A percentile compares a stretch with the other conserved stretches of the same genome.
phyloP scores from a whole-genome alignment of 2,888 invertebrate species.

The Trachelus iudaicus region DNA sequence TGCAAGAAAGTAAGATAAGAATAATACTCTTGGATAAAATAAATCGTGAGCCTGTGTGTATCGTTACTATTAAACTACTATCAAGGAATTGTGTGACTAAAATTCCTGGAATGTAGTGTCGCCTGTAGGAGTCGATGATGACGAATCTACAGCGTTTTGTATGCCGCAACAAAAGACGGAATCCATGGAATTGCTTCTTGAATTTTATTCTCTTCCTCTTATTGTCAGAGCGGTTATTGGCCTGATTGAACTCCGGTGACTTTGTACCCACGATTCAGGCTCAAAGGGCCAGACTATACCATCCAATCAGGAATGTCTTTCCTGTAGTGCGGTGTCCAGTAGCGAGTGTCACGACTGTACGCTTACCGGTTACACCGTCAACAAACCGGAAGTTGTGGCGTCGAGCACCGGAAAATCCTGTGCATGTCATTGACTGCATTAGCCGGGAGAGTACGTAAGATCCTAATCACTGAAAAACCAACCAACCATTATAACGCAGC shows the following conservation, averaged over 20 bases:
- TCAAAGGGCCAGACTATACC: background rate
- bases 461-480: background rate
- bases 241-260: background rate
- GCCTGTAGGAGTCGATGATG: background rate
- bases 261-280: background rate
- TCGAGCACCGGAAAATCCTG: constrained; percentile 28
- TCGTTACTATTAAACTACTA: background rate
- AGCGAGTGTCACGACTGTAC: background rate
- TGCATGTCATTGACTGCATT: constrained; percentile 36
- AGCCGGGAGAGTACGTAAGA: background rate
- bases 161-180: background rate
- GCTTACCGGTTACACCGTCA: background rate
- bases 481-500: background rate
- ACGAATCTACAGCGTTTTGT: background rate
- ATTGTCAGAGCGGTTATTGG: background rate
- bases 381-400: constrained; percentile 23
- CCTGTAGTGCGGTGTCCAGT: background rate
- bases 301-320: background rate
- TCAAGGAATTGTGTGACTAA: background rate
- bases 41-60: background rate
- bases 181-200: background rate
- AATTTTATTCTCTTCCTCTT: background rate
- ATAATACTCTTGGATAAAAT: background rate
- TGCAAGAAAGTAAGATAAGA: background rate
- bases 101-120: background rate